These are phyloP conservation scores for Pithys albifrons DNA, from an alignment of 2,113 vertebrate species.

Conservation along the genomic window DNA sequence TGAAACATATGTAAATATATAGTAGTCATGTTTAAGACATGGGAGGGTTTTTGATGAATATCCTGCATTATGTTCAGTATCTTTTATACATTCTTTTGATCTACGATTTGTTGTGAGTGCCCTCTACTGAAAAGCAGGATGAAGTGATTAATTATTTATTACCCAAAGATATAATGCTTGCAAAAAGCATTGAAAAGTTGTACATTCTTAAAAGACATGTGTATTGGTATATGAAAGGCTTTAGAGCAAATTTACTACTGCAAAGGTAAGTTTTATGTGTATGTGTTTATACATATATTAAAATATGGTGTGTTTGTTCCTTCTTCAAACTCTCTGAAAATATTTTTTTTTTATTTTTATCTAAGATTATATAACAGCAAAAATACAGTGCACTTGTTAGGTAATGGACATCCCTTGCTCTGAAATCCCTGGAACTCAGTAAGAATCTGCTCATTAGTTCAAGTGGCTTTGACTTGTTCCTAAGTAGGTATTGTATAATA, in stretches of 20 bases:
- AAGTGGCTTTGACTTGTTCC: not conserved
- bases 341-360: not conserved
- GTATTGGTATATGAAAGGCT: not conserved
- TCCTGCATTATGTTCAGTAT: not conserved
- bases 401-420: not conserved
- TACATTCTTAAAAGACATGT: not conserved
- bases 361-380: not conserved
- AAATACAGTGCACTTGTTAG: not conserved
- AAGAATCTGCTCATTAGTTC: not conserved
- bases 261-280: not conserved
- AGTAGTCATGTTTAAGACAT: not conserved
- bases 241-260: not conserved
- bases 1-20: conserved; percentile 2
- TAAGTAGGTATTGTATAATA: not conserved
- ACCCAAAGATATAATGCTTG: not conserved
- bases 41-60: not conserved
- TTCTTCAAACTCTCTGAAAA: not conserved
- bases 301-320: not conserved
- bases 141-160: conserved; percentile 70
- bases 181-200: not conserved
- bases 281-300: not conserved
- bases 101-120: conserved; percentile 69
- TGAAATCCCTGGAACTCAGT: not conserved
- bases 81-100: conserved; percentile 40
- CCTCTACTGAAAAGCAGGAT: conserved; percentile 72